Percentiles rank a stretch among this genome's conserved stretches.
phyloP scores from a whole-genome alignment of 2,113 vertebrate genomes.

The Centrocercus urophasianus region DNA sequence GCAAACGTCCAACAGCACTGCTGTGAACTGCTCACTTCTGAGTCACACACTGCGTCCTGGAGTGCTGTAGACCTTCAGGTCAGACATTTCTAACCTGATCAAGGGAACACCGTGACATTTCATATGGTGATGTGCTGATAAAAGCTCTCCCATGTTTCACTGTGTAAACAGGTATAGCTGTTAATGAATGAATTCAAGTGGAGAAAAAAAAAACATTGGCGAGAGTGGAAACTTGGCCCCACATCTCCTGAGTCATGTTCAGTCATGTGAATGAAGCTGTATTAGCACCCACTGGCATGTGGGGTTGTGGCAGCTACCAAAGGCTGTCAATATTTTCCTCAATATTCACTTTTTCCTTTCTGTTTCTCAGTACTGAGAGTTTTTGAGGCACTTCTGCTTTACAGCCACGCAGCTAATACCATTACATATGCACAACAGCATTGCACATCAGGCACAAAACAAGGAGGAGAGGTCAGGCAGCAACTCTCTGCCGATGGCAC shows the following conservation, averaged over 20 bases:
- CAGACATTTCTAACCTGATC: not conserved
- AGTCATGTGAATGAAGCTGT: constrained; percentile 14
- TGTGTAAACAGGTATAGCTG: constrained; percentile 27
- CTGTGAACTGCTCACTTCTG: not conserved
- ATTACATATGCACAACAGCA: not conserved
- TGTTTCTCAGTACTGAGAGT: not conserved
- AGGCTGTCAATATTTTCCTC: not conserved
- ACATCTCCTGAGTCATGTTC: not conserved
- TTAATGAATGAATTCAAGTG: constrained; percentile 23
- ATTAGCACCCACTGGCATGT: not conserved
- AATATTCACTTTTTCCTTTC: not conserved
- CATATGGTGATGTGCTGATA: not conserved
- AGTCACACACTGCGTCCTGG: not conserved
- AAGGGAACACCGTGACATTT: not conserved
- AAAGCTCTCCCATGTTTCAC: not conserved
- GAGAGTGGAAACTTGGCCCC: constrained; percentile 27
- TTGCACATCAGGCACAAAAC: not conserved
- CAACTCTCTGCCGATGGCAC: not conserved
- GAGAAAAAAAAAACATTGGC: not conserved
- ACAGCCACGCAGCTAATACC: not conserved
- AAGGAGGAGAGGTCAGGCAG: constrained; percentile 2
- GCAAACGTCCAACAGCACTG: not conserved
- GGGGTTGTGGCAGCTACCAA: not conserved
- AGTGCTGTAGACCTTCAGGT: not conserved
- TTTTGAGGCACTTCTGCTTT: not conserved